Conservation (phyloP, 2,113 vertebrate species). For the Cercocebus atys region DNA sequence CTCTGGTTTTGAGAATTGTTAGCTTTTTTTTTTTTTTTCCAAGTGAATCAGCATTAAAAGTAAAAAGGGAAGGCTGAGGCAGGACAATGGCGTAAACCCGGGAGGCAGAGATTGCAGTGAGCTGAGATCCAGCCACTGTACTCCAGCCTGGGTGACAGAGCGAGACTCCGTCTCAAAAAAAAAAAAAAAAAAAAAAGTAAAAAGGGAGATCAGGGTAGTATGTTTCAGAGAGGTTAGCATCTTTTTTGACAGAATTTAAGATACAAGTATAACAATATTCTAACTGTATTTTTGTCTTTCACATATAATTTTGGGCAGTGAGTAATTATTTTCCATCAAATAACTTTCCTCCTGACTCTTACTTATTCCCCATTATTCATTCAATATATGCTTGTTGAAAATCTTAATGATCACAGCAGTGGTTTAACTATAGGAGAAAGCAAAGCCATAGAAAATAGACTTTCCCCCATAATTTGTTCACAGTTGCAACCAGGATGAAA, state of each 20-base stretch:
- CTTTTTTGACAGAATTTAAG: slow-evolving; percentile 24
- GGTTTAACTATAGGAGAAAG: neutral
- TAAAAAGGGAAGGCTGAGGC: neutral
- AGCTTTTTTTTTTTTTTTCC: neutral
- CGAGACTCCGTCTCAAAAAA: too few relatives aligned
- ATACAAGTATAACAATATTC: neutral
- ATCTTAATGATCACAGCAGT: neutral
- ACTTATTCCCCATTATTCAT: neutral
- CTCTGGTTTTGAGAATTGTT: neutral
- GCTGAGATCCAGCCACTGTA: too few relatives aligned
- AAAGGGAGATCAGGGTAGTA: neutral
- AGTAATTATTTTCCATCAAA: neutral
- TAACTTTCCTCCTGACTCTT: neutral
- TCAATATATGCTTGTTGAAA: neutral
- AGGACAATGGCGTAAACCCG: too few relatives aligned
- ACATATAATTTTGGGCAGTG: neutral
- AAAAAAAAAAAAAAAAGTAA: neutral
- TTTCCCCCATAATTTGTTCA: neutral
- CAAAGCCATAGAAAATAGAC: neutral
- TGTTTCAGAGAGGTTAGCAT: neutral
- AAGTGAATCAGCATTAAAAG: neutral
- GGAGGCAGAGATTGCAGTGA: too few relatives aligned
- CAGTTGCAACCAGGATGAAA: neutral
- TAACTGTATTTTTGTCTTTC: neutral
- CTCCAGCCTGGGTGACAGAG: too few relatives aligned